Base-by-base conservation (phyloP, 2,888 invertebrate genomes). In the Scaptomyza reducta region DNA sequence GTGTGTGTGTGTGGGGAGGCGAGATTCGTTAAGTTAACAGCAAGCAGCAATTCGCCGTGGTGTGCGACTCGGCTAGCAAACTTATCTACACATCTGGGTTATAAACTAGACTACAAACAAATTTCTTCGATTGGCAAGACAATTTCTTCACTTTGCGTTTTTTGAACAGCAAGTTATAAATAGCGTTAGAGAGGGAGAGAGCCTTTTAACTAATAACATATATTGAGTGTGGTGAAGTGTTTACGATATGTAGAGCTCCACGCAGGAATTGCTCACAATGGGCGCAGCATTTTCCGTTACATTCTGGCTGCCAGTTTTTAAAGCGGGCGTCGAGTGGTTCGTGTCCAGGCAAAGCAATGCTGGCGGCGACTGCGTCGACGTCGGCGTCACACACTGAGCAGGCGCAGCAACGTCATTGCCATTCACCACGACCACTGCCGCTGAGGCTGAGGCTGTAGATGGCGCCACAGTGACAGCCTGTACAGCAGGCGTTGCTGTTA, bases 181-280 rank as follows among this genome's bases (percentile, higher is more conserved):
- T 58, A 45, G 16, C 55, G 14, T 44, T n/a, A n/a, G 14, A 58
- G 22, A 58, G 7, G 56, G 16, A 60, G 56, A 41, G 49, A 14
- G n/a, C 22, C 10, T 33, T 9, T 53, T 53, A 18, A 47, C 7
- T 16, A 7, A 25, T 4, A 16, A 16, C 16, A 16, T 16, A 7
- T 10, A 22, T 42, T 7, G 44, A 13, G 25, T 9, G 47, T 53
- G 56, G 55, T 22, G 5, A 22, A 22, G 3, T 22, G 22, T 22
- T 75, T 86, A 89, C 49, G 89, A 76, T 47, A 89, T 90, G 53
- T 77, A 90, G 41, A 90, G 79, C 71, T 90, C 90, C 38, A 90
- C 90, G 56, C 90, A 90, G 55, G 82, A 77, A 50, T 90, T 89
- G 76, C 76, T 79, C 50, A 86, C 87, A 44, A 89, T 70, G 14